These are phyloP conservation scores for Cynoglossus semilaevis DNA, from an alignment of 2,113 vertebrate genomes.

Conservation along the genomic window DNA sequence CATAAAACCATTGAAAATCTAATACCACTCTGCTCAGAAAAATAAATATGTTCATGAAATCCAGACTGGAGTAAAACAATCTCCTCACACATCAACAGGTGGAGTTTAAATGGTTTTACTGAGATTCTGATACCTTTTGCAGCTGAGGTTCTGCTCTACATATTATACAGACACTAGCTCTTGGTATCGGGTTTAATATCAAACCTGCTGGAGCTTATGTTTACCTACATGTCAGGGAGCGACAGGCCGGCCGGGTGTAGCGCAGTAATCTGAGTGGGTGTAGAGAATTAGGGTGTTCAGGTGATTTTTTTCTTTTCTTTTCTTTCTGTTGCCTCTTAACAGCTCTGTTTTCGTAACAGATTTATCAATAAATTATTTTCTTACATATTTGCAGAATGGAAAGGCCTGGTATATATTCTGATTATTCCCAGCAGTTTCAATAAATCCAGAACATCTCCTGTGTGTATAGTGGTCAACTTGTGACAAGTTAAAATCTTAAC, in stretches of 20 bases:
- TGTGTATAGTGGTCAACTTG: no score
- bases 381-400: no score
- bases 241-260: neutral
- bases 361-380: no score
- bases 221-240: slow-evolving; percentile 37
- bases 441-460: no score
- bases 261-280: slow-evolving; percentile 51
- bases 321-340: no score
- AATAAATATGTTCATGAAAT: neutral
- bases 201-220: slow-evolving; percentile 35
- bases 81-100: slow-evolving; percentile 13
- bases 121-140: slow-evolving; percentile 46
- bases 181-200: slow-evolving; percentile 67
- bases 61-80: neutral
- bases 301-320: slow-evolving; percentile 16
- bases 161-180: slow-evolving; percentile 48
- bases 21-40: neutral
- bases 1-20: no score
- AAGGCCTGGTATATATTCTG: no score
- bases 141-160: slow-evolving; percentile 30
- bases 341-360: no score
- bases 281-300: slow-evolving; percentile 58
- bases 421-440: no score
- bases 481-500: no score
- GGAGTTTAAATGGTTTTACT: slow-evolving; percentile 1